phyloP scores from a whole-genome alignment of 1,140 invertebrate species.

The Brachionus sp. region DNA sequence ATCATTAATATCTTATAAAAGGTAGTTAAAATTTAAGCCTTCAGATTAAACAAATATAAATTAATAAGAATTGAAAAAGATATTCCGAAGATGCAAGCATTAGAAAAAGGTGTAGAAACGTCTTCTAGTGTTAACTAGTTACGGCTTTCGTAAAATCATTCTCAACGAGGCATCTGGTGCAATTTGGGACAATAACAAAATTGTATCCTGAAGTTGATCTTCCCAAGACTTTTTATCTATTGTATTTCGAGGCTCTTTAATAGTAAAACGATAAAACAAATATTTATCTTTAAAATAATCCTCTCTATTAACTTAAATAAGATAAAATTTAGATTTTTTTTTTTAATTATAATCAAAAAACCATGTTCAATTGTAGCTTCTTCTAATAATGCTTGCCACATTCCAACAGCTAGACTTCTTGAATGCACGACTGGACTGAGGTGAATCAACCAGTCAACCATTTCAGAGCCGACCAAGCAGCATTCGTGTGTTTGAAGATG shows the following conservation, averaged over 20 bases:
- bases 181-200: conserved; percentile 67
- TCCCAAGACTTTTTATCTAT: conserved; percentile 57
- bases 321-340: neutral
- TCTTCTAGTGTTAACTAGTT: too few relatives aligned
- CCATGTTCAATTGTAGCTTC: conserved; percentile 75
- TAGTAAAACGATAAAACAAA: conserved; percentile 74
- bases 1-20: too few relatives aligned
- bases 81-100: too few relatives aligned
- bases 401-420: conserved; percentile 71
- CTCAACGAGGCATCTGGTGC: conserved; percentile 73
- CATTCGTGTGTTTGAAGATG: conserved; percentile 60
- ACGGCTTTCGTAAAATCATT: conserved; percentile 77
- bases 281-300: conserved; percentile 79
- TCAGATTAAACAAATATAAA: too few relatives aligned
- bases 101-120: too few relatives aligned
- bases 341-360: conserved; percentile 55
- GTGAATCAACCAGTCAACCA: conserved; percentile 73
- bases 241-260: conserved; percentile 62
- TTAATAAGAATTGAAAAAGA: too few relatives aligned
- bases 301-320: conserved; percentile 67
- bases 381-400: conserved; percentile 80
- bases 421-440: conserved; percentile 60
- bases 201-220: conserved; percentile 66
- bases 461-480: conserved; percentile 66
- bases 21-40: too few relatives aligned